Evolutionary conservation across 2,888 invertebrate species (phyloP).

Genomic region (Pristionchus exspectatus): DNA sequence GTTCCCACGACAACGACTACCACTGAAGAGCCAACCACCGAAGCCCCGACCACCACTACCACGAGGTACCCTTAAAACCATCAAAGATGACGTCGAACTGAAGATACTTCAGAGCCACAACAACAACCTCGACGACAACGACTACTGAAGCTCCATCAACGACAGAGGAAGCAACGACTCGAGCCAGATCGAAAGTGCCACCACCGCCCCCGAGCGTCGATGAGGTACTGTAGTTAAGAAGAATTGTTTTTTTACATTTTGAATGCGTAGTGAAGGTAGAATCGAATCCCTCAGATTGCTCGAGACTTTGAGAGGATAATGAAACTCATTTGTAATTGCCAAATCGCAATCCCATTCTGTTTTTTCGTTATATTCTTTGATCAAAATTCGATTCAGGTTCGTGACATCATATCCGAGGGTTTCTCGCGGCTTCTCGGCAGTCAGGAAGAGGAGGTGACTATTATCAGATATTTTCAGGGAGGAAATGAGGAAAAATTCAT

Average conservation of each 20-base stretch:
- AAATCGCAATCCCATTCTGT: background rate
- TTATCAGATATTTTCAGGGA: too few species aligned
- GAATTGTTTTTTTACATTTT: background rate
- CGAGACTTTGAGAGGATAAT: background rate
- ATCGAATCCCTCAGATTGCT: background rate
- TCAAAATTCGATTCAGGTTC: background rate
- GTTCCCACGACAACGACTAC: conserved; percentile 41
- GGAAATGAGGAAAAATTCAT: background rate
- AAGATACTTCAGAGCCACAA: background rate
- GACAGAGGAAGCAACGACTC: background rate
- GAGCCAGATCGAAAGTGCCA: background rate
- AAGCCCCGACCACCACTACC: conserved; percentile 22
- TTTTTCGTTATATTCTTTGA: too few species aligned
- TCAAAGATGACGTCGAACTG: background rate
- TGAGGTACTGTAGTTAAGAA: background rate
- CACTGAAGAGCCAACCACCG: background rate
- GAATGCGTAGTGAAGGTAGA: background rate
- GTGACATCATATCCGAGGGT: conserved; percentile 49
- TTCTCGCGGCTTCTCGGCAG: conserved; percentile 49
- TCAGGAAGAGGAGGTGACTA: conserved; percentile 8
- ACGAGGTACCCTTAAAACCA: background rate
- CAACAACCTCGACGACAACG: conserved; percentile 23
- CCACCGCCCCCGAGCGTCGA: conserved; percentile 24
- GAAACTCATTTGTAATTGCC: background rate
- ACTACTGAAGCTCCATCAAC: background rate